Evolutionary conservation across 2,888 invertebrate genomes (phyloP).

Genomic region (Meliscaeva auricollis): DNA sequence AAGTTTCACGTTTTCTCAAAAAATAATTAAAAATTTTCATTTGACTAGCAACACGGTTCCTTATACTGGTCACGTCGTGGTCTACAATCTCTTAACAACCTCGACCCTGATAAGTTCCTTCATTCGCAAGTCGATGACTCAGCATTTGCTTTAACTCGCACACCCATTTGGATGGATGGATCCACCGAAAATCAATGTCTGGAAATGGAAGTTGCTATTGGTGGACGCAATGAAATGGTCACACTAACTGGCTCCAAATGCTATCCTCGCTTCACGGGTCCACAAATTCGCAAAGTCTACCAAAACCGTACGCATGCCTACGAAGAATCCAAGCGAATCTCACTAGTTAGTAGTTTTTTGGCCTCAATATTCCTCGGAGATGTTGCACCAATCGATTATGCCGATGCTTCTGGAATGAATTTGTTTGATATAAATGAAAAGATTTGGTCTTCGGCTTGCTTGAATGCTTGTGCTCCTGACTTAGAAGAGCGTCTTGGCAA

Average conservation of each 20-base stretch:
- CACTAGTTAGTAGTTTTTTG: slow-evolving; percentile 96
- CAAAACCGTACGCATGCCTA: slow-evolving; percentile 89
- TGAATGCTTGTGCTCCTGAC: slow-evolving; percentile 91
- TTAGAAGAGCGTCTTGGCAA: slow-evolving; percentile 90
- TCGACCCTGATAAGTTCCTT: slow-evolving; percentile 91
- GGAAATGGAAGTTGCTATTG: slow-evolving; percentile 91
- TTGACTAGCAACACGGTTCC: slow-evolving; percentile 96
- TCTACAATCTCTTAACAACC: slow-evolving; percentile 86
- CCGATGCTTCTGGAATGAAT: slow-evolving; percentile 99
- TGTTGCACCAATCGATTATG: slow-evolving; percentile 95
- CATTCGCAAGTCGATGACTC: slow-evolving; percentile 92
- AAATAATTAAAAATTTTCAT: no score
- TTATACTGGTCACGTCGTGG: slow-evolving; percentile 96
- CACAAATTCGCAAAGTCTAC: slow-evolving; percentile 95
- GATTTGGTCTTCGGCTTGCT: slow-evolving; percentile 90
- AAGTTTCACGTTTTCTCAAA: neutral
- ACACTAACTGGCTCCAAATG: slow-evolving; percentile 83
- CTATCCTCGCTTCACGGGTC: slow-evolving; percentile 90
- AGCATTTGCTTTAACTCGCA: slow-evolving; percentile 91
- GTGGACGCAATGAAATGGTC: slow-evolving; percentile 85
- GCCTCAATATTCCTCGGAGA: slow-evolving; percentile 94
- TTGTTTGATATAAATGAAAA: slow-evolving; percentile 92
- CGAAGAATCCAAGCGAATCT: slow-evolving; percentile 92
- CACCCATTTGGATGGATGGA: slow-evolving; percentile 99
- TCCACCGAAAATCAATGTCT: slow-evolving; percentile 82